Percentiles rank a stretch among this genome's conserved stretches.
Evolutionary conservation across 2,797 vertebrate species (phyloP).

Genomic region (Simalia tracyae): DNA sequence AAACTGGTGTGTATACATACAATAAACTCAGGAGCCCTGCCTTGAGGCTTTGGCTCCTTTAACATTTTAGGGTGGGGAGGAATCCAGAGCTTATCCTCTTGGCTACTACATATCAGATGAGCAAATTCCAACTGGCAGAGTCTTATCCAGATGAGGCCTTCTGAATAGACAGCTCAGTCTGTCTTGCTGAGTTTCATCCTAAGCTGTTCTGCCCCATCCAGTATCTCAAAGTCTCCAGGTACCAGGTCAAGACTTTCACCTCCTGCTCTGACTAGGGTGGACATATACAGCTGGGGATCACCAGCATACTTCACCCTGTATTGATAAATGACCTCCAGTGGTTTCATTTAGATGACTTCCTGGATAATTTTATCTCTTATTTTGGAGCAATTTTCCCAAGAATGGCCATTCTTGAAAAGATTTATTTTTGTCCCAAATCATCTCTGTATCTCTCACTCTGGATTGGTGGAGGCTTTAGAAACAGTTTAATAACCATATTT

Average conservation of each 20-base stretch:
- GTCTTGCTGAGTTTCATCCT: background rate
- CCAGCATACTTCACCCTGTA: background rate
- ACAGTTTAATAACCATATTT: background rate
- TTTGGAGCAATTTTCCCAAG: background rate
- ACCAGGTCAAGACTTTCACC: background rate
- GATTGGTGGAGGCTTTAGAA: background rate
- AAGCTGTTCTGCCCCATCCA: background rate
- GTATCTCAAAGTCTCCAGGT: background rate
- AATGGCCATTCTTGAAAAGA: background rate
- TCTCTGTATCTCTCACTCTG: background rate
- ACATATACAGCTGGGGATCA: background rate
- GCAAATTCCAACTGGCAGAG: background rate
- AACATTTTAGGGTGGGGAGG: background rate
- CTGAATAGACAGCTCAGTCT: background rate
- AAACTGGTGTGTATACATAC: background rate
- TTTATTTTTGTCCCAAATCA: background rate
- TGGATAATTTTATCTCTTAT: background rate
- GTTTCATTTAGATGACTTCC: background rate
- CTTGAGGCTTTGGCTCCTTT: background rate
- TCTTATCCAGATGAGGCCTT: background rate
- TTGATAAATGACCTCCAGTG: background rate
- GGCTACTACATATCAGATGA: background rate
- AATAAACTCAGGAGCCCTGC: background rate
- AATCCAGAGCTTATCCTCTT: background rate
- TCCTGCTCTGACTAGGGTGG: background rate